Base-by-base conservation (phyloP, 2,113 vertebrate genomes). In the Cygnus atratus region DNA sequence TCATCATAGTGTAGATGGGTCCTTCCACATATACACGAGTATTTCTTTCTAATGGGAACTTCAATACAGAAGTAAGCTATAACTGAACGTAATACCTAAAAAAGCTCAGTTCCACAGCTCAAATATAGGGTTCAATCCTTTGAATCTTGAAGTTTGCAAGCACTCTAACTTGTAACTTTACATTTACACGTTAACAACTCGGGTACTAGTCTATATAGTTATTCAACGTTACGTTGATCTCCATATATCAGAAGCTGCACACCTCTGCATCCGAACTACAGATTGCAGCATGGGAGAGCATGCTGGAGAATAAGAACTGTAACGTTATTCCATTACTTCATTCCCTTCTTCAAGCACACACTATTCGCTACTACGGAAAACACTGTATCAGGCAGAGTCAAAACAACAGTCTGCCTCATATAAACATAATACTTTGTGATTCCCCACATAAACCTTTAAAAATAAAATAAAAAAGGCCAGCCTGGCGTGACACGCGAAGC, bases 321-420 rank as follows among this genome's bases (percentile, higher is more conserved):
- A 90, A 18, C n/a, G 46, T 67, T 74, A 74, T 52, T 87, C 82
- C 82, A 87, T 76, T 89, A 86, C 68, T 90, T 93, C 79, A 93
- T 46, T 46, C 37, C 17, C 58, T 65, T 73, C 54, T 24, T 54
- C 74, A 72, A 68, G 72, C 68, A 48, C 58, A 29, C 13, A 1
- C 18, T 46, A 62, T 43, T 61, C 72, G 16, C 61, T 75, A n/a
- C 50, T 68, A 71, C 5, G 68, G 82, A 88, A 96, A 93, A 84
- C 16, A 67, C 9, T 19, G 14, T 39, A 71, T 28, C 57, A 74
- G 44, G 39, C 68, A 28, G 74, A 86, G 20, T 35, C 48, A 84
- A 81, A 97, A 90, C 66, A 95, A 62, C 35, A 76, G 17, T 24
- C 85, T 67, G 61, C 11, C 73, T 88, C 70, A 11, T 39, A 59